Conservation (phyloP, 2,113 vertebrate species). For the Mesitornis unicolor region DNA sequence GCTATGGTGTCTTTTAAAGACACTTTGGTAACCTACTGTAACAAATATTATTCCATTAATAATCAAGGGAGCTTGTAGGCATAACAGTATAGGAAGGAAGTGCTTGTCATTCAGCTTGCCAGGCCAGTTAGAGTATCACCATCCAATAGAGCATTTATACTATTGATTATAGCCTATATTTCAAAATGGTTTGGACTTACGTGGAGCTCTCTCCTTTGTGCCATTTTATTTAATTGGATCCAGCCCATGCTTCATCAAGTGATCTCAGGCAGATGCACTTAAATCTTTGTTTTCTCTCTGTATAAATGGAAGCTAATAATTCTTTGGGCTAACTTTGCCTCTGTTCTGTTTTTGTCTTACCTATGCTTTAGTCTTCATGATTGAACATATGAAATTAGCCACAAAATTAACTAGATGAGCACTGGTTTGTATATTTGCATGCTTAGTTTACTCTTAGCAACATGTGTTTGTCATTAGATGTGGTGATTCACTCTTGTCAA, state of each 20-base stretch:
- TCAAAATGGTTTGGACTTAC: neutral
- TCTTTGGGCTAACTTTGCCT: neutral
- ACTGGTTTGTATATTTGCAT: neutral
- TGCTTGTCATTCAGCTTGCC: neutral
- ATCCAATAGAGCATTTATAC: neutral
- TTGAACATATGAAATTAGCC: neutral
- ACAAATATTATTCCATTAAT: neutral
- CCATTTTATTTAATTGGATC: neutral
- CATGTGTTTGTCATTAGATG: neutral
- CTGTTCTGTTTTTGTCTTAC: neutral
- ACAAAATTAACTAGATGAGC: neutral
- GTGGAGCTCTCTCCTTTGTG: neutral
- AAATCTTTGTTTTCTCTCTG: neutral
- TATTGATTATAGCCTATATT: neutral
- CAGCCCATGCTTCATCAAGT: neutral
- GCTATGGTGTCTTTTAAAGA: neutral
- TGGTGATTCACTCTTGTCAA: neutral
- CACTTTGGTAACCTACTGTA: neutral
- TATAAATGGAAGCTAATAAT: neutral
- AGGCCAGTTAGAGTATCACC: neutral
- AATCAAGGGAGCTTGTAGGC: neutral
- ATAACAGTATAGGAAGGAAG: neutral
- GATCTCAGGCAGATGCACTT: neutral
- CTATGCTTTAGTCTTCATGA: neutral
- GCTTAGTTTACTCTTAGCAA: neutral